A percentile compares a stretch with the other conserved stretches of the same genome.
These are phyloP conservation scores for Congeria kusceri DNA, from an alignment of 2,888 invertebrate species.

Conservation along the genomic window DNA sequence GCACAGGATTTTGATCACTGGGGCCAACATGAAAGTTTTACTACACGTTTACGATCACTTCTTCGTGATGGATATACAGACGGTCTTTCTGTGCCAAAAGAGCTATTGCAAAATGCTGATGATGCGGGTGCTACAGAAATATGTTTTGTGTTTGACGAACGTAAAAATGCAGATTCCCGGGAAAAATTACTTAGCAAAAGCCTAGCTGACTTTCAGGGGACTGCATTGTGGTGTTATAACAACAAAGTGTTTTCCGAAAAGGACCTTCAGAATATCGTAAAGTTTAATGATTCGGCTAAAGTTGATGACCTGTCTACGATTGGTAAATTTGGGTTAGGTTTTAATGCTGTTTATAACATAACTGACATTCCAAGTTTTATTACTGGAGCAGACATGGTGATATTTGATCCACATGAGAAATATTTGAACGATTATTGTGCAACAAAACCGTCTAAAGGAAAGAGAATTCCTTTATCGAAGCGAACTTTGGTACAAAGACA, in stretches of 20 bases:
- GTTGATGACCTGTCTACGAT: constrained; percentile 75
- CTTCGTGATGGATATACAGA: constrained; percentile 76
- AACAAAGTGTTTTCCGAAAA: constrained; percentile 78
- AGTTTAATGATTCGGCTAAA: constrained; percentile 82
- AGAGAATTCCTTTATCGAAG: constrained; percentile 64
- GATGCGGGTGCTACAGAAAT: constrained; percentile 70
- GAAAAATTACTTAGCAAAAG: constrained; percentile 73
- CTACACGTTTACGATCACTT: constrained; percentile 68
- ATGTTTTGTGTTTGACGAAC: constrained; percentile 6
- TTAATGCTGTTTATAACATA: constrained; percentile 83
- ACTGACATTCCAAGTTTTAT: constrained; percentile 83
- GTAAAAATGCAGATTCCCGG: constrained; percentile 30
- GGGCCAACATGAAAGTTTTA: constrained; percentile 77
- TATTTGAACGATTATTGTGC: constrained; percentile 70
- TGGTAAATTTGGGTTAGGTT: constrained; percentile 83
- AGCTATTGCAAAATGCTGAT: constrained; percentile 80
- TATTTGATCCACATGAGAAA: constrained; percentile 82
- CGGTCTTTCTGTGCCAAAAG: constrained; percentile 78
- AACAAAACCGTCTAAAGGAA: constrained; percentile 41
- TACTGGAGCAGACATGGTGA: constrained; percentile 78
- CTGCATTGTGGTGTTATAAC: constrained; percentile 82
- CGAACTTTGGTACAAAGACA: constrained; percentile 53
- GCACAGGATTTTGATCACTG: constrained; percentile 52
- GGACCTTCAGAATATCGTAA: constrained; percentile 81
- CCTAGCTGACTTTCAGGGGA: constrained; percentile 81